These are phyloP conservation scores for Catharus minimus DNA, from an alignment of 2,113 vertebrate species.

Conservation along the genomic window DNA sequence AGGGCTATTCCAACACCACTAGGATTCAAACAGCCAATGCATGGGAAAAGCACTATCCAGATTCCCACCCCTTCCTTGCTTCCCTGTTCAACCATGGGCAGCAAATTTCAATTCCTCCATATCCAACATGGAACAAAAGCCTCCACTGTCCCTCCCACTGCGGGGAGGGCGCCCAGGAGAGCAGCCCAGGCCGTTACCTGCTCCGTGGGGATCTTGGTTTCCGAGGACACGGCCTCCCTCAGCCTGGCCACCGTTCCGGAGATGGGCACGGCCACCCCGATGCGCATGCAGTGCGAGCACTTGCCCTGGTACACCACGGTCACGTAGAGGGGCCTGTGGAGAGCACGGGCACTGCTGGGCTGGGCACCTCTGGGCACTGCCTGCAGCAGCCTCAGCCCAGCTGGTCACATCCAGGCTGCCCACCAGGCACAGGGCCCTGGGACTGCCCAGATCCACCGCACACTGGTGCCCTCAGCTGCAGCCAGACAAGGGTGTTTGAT, in stretches of 20 bases:
- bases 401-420: not conserved
- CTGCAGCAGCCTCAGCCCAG: not conserved
- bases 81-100: rapidly evolving
- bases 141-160: rapidly evolving
- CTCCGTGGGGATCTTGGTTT: constrained; percentile 95
- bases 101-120: rapidly evolving
- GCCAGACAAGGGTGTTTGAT: rapidly evolving
- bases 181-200: constrained; percentile 77
- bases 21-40: not conserved
- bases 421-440: not conserved
- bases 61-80: not conserved
- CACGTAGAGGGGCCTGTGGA: constrained; percentile 88
- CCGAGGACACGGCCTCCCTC: constrained; percentile 89
- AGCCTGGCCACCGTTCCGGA: constrained; percentile 90
- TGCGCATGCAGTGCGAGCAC: constrained; percentile 96
- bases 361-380: not conserved
- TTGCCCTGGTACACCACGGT: constrained; percentile 97
- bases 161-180: rapidly evolving
- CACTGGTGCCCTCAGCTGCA: rapidly evolving
- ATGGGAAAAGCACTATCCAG: not conserved
- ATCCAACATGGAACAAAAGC: not conserved
- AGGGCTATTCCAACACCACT: rapidly evolving
- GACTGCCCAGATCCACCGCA: rapidly evolving
- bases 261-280: constrained; percentile 92
- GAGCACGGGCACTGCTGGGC: constrained; percentile 18